phyloP scores from a whole-genome alignment of 1,140 invertebrate species.

The Nasonia longicornis region DNA sequence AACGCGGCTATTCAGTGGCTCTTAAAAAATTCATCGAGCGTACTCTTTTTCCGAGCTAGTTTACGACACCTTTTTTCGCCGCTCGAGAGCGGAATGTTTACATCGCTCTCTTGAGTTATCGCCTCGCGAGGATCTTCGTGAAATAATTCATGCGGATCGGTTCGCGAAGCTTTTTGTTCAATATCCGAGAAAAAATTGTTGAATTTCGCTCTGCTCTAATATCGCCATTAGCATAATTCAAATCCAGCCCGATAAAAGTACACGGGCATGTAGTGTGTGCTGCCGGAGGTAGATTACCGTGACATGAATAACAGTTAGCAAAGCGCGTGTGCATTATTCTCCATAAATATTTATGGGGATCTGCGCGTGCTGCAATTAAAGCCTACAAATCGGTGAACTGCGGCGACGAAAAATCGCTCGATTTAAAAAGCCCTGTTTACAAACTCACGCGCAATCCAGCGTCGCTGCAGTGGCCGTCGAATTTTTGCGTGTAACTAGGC shows the following conservation, averaged over 20 bases:
- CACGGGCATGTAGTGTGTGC: neutral
- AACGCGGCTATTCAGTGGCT: constrained; percentile 15
- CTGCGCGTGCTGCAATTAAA: neutral
- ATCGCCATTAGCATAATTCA: neutral
- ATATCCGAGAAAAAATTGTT: no score
- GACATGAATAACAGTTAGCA: neutral
- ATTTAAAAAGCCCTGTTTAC: no score
- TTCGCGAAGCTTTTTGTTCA: no score
- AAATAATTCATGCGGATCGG: no score
- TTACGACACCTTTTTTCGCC: neutral
- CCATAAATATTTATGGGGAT: neutral
- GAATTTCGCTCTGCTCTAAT: no score
- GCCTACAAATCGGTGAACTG: neutral
- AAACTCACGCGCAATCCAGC: no score
- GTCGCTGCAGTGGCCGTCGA: neutral
- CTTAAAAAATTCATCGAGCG: constrained; percentile 15
- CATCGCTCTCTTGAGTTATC: constrained; percentile 5
- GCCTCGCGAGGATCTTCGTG: neutral
- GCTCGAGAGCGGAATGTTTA: neutral
- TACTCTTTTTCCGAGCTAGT: neutral
- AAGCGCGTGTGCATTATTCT: neutral
- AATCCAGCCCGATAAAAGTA: neutral
- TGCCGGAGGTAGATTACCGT: neutral
- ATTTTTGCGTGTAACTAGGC: constrained; percentile 6
- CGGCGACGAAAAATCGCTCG: no score